Evolutionary conservation across 2,888 invertebrate genomes (phyloP), one percentile per base, ranked within the genome.

Genomic region (Philereme transversata): DNA sequence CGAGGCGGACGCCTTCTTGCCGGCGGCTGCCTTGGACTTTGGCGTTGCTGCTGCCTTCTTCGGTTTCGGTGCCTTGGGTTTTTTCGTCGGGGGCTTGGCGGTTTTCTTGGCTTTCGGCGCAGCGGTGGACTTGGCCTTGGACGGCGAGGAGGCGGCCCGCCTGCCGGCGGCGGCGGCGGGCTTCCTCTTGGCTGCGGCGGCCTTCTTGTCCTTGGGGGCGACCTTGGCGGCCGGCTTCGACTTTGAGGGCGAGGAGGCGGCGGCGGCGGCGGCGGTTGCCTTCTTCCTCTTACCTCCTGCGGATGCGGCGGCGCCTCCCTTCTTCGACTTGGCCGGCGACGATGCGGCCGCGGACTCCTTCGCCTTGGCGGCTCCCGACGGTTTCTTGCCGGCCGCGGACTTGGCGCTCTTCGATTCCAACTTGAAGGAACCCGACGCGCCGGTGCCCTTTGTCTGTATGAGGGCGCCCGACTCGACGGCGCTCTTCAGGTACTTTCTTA

Each of bases 371-470:
- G 63, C 59, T 67, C 64, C 55, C 58, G 66, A 57, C 8, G 79
- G 73, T 0, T 82, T 71, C 56, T 56, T 56, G 56, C 22, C 36
- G 40, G 76, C 60, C 8, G 61, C 57, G 7, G 64, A 62, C 50
- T 57, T 60, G 46, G 62, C 58, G 41, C 54, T 60, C 44, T 45
- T 53, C 36, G 51, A 41, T 22, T 64, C 52, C 33, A 64, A 44
- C 45, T 60, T 62, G 56, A 41, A 62, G 33, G 59, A 54, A 47
- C 54, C 93, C 10, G 90, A 85, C 0, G 93, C 93, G 2, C 93
- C 93, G 74, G 90, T 93, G 43, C 93, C 94, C 70, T 93, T 93
- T n/a, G 93, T 93, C 75, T 93, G 93, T 34, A 93, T 84, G 45
- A 94, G 73, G n/a, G 80, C 78, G 5, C 93, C 93, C 46, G 87